Evolutionary conservation across 2,797 vertebrate species (phyloP), one percentile per base, ranked within the genome.

Genomic region (Sebastes matsubarae): DNA sequence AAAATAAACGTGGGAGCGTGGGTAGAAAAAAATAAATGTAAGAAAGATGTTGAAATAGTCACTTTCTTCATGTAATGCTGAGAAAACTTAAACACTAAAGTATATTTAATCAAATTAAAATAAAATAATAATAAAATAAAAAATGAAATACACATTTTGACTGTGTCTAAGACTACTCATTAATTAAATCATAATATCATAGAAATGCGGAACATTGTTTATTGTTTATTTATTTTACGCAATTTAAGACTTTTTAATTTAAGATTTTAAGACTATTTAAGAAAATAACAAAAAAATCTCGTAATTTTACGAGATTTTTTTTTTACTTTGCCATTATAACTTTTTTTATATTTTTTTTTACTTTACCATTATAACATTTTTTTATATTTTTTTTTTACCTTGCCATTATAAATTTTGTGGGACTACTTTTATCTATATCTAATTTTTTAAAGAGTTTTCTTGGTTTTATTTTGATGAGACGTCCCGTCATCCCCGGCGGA

Each of bases 1-100:
- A 89, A 85, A 91, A 85, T 90, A 91, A 90, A 82, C 4, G n/a
- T 18, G 5, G 2, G 1, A 12, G 25, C 36, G 0, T 38, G 36
- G 36, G 36, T 38, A 38, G 36, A 38, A 38, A 38, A 9, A 20
- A 34, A 8, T 10, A 14, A 46, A 46, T 46, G 4, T 2, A 10
- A 1, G 25, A 22, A 25, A 8, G 18, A 50, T 16, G 38, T 46
- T 46, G 38, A 46, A 42, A 42, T 42, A 16, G 22, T 10, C 2
- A 25, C 5, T 9, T 29, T 25, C 1, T 9, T 54, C 3, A 8
- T 2, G 46, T 20, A 50, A 20, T 50, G 0, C 46, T 50, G 8
- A 50, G 46, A 18, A 50, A n/a, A 50, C 18, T 8, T 50, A 50
- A 50, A 46, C 38, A 30, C 38, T 11, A 5, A 57, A 38, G 4